Evolutionary conservation across 2,888 invertebrate genomes (phyloP), one percentile per base, ranked within the genome.

Genomic region (Gortyna flavago): DNA sequence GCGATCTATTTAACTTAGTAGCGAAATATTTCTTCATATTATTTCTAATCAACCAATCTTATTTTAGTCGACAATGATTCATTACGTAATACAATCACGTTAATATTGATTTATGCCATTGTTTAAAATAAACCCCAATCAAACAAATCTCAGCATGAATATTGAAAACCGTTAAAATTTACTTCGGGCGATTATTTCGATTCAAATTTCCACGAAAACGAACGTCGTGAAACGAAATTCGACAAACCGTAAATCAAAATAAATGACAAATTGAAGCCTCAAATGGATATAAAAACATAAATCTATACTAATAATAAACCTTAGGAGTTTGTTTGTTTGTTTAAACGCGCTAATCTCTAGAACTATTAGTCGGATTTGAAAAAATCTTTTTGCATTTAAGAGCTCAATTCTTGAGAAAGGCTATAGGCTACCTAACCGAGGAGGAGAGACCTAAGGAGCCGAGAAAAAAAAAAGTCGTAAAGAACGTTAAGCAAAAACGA

Each of bases 261-360:
- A 69, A 80, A 86, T 69, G 69, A 73, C 80, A 79, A 84, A 75
- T 87, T 77, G 68, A 75, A 84, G 78, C 80, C 35, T 57, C 74
- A n/a, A 66, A 72, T 18, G 41, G 21, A 69, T 62, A 69, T 59
- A 68, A 74, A 86, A 78, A 77, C 66, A 62, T 73, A 65, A 75
- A 65, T 54, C 3, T 54, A 25, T 9, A 25, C 25, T 54, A 21
- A 21, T 51, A 51, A 51, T 51, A 21, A 51, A 51, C 0, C 8
- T 21, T n/a, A n/a, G n/a, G n/a, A n/a, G n/a, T n/a, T n/a, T n/a
- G 51, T 51, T 51, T 51, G 51, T 51, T 51, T 51, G 25, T 51
- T 51, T 51, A 0, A 21, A 51, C 51, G 3, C 25, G 9, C 3
- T 25, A 51, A 51, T 51, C 8, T 51, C 21, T 44, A 0, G 13